Conservation (phyloP, 2,113 vertebrate species). For the Pollachius pollachius region DNA sequence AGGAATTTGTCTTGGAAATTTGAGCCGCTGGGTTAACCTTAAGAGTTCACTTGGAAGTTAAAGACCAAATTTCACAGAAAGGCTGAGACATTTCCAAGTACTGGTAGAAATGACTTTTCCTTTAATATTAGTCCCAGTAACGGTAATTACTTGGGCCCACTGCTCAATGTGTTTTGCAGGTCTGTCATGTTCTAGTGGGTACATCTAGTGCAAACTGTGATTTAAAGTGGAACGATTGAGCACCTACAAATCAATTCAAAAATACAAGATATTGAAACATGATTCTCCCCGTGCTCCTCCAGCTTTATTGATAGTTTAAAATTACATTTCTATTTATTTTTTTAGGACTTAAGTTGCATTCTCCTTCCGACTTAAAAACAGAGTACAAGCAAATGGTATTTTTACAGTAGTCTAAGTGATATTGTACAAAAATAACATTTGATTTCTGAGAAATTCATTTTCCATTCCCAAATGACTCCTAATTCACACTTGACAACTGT, state of each 20-base stretch:
- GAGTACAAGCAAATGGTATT: slow-evolving; percentile 99
- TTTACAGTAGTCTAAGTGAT: slow-evolving; percentile 98
- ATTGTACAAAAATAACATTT: slow-evolving; percentile 99
- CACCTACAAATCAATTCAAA: neutral
- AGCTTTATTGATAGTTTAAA: slow-evolving; percentile 99
- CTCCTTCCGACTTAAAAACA: slow-evolving; percentile 99
- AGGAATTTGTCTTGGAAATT: slow-evolving; percentile 4
- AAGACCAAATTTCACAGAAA: too few species aligned
- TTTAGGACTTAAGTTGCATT: slow-evolving; percentile 98
- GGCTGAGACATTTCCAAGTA: slow-evolving; percentile 1
- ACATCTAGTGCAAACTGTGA: neutral
- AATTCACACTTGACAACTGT: slow-evolving; percentile 83
- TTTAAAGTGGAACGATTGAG: neutral
- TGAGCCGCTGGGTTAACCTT: slow-evolving; percentile 6
- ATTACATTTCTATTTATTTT: slow-evolving; percentile 93
- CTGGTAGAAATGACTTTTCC: neutral
- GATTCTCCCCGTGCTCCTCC: slow-evolving; percentile 93
- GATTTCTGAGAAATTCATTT: slow-evolving; percentile 99
- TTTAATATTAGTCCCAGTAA: neutral
- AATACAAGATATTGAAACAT: slow-evolving; percentile 2
- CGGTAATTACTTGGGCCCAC: neutral
- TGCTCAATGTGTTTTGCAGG: neutral
- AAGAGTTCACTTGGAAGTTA: neutral
- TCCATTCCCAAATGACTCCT: slow-evolving; percentile 90
- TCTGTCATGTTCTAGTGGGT: too few species aligned